These are phyloP conservation scores for Coleophora flavipennella DNA, from an alignment of 2,888 invertebrate species.

Conservation along the genomic window DNA sequence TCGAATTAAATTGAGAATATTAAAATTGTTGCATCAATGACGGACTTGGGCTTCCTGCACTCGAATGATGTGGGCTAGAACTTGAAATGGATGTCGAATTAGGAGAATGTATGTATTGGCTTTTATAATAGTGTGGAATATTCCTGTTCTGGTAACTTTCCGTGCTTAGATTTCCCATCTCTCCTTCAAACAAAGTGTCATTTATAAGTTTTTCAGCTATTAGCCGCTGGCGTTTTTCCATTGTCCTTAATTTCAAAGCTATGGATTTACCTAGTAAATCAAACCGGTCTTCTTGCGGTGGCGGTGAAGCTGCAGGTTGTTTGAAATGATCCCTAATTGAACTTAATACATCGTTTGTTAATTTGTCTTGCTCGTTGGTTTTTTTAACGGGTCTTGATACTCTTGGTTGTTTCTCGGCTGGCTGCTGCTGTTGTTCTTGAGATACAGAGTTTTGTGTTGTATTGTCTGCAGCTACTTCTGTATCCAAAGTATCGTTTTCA, in stretches of 20 bases:
- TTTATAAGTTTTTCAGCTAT: slow-evolving; percentile 10
- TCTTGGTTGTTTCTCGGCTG: too few relatives aligned
- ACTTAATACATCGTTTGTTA: slow-evolving; percentile 4
- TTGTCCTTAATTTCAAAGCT: slow-evolving; percentile 5
- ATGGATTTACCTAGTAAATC: slow-evolving; percentile 6
- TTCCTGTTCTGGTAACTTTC: too few relatives aligned
- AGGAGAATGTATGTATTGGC: too few relatives aligned
- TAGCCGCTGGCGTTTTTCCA: slow-evolving; percentile 5
- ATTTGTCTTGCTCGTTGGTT: background rate
- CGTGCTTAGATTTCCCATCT: slow-evolving; percentile 2
- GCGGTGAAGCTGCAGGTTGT: background rate
- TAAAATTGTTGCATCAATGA: too few relatives aligned
- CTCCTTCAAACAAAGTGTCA: slow-evolving; percentile 6
- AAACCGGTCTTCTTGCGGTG: slow-evolving; percentile 5
- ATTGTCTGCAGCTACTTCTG: background rate
- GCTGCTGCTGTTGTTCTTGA: slow-evolving; percentile 4
- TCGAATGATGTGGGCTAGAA: too few relatives aligned
- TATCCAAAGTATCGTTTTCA: background rate
- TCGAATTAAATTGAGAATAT: too few relatives aligned
- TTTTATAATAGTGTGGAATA: too few relatives aligned
- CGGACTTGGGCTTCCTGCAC: too few relatives aligned
- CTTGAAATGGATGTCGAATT: too few relatives aligned
- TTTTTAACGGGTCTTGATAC: slow-evolving; percentile 3
- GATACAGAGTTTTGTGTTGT: too few relatives aligned
- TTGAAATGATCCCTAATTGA: slow-evolving; percentile 7